Conservation (phyloP, 2,113 vertebrate species). For the Chaetodon trifascialis region DNA sequence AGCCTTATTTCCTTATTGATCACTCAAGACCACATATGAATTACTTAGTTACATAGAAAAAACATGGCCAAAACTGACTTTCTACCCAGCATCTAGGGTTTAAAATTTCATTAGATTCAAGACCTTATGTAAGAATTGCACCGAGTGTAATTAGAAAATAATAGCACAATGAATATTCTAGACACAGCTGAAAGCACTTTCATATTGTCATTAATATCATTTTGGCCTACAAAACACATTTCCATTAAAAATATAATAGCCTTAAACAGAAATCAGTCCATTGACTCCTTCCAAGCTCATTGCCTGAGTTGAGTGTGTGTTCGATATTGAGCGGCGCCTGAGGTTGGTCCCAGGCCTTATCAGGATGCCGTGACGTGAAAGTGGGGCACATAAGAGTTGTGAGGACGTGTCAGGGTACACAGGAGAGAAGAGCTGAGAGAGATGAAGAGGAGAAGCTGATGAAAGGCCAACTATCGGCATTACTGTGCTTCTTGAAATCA, state of each 20-base stretch:
- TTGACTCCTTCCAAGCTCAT: slow-evolving; percentile 41
- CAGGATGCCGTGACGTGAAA: slow-evolving; percentile 59
- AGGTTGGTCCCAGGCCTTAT: slow-evolving; percentile 57
- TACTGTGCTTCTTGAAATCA: slow-evolving; percentile 47
- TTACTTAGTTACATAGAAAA: slow-evolving; percentile 15
- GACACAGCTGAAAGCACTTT: slow-evolving; percentile 51
- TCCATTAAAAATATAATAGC: slow-evolving; percentile 36
- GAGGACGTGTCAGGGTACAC: slow-evolving; percentile 41
- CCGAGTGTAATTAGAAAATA: slow-evolving; percentile 62
- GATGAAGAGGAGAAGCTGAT: slow-evolving; percentile 34
- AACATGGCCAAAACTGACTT: slow-evolving; percentile 20
- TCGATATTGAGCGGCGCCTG: slow-evolving; percentile 44
- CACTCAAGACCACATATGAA: slow-evolving; percentile 15
- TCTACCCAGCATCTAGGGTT: slow-evolving; percentile 1
- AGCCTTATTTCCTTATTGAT: slow-evolving; percentile 50
- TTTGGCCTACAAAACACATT: slow-evolving; percentile 46
- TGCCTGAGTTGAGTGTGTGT: slow-evolving; percentile 27
- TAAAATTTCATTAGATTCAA: slow-evolving; percentile 53
- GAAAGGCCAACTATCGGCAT: slow-evolving; percentile 56
- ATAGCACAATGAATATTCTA: slow-evolving; percentile 64
- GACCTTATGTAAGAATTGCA: slow-evolving; percentile 38
- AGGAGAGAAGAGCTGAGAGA: slow-evolving; percentile 38
- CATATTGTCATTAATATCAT: slow-evolving; percentile 45
- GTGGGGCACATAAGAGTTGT: slow-evolving; percentile 57
- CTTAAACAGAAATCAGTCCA: slow-evolving; percentile 49